Conservation (phyloP, 2,113 vertebrate genomes). For the Macheiramphus alcinus region DNA sequence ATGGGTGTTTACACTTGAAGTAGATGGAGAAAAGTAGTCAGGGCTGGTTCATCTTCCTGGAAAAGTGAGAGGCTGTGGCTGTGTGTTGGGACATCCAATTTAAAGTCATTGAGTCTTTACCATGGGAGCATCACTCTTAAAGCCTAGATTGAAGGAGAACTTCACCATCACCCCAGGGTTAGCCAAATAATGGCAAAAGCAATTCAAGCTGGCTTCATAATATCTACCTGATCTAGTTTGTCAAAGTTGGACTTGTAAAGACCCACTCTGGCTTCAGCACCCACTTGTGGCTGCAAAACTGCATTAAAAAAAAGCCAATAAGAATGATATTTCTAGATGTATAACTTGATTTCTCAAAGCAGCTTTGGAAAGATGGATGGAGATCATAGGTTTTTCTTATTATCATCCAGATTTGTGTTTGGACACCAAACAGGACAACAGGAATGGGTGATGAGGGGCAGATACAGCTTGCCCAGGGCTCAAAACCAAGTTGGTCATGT, state of each 20-base stretch:
- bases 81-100: not conserved
- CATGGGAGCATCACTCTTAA: not conserved
- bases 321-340: not conserved
- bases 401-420: not conserved
- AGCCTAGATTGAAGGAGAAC: not conserved
- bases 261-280: not conserved
- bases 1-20: not conserved
- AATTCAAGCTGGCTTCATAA: not conserved
- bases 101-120: not conserved
- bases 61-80: not conserved
- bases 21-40: not conserved
- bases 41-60: not conserved
- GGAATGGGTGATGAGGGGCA: not conserved
- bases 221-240: not conserved
- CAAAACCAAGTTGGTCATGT: not conserved
- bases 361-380: not conserved
- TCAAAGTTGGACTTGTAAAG: not conserved
- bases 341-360: not conserved
- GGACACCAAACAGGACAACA: not conserved
- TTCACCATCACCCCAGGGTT: not conserved
- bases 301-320: accelerated
- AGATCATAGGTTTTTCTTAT: not conserved
- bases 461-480: not conserved
- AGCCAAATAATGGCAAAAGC: not conserved
- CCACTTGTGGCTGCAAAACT: not conserved